These are phyloP conservation scores for Trissonchulus latispiculum DNA, from an alignment of 2,888 invertebrate genomes.

Conservation along the genomic window DNA sequence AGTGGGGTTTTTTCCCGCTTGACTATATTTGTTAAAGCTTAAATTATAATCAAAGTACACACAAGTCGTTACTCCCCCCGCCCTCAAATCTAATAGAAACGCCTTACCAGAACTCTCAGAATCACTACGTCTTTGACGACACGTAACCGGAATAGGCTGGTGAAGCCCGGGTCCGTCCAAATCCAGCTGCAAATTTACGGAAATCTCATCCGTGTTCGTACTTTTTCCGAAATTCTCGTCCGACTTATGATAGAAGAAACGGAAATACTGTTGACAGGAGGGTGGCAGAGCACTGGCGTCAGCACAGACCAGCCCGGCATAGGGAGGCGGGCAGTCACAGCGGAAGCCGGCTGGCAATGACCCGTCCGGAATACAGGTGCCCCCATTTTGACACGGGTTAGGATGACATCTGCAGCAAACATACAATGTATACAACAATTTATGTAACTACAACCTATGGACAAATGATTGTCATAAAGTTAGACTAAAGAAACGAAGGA, in stretches of 20 bases:
- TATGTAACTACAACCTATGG: too few species aligned
- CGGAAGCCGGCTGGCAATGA: neutral
- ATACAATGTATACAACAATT: too few species aligned
- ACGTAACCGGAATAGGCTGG: neutral
- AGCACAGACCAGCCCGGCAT: neutral
- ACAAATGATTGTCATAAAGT: too few species aligned
- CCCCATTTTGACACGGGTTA: conserved; percentile 5
- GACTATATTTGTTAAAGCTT: too few species aligned
- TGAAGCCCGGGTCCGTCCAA: neutral
- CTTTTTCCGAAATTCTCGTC: too few species aligned
- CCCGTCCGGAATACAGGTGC: neutral
- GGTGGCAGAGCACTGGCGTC: neutral
- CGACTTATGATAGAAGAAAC: neutral
- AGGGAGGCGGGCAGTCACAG: neutral
- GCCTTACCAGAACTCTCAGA: too few species aligned
- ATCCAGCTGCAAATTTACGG: neutral
- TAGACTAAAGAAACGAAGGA: too few species aligned
- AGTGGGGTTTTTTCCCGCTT: too few species aligned
- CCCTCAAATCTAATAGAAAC: too few species aligned
- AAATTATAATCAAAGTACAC: too few species aligned
- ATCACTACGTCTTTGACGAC: neutral
- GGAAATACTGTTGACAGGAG: neutral
- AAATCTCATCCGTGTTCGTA: too few species aligned
- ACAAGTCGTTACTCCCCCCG: too few species aligned
- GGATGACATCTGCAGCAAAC: conserved; percentile 6